Conservation (phyloP, 2,797 vertebrate species). For the Heterohyrax brucei region DNA sequence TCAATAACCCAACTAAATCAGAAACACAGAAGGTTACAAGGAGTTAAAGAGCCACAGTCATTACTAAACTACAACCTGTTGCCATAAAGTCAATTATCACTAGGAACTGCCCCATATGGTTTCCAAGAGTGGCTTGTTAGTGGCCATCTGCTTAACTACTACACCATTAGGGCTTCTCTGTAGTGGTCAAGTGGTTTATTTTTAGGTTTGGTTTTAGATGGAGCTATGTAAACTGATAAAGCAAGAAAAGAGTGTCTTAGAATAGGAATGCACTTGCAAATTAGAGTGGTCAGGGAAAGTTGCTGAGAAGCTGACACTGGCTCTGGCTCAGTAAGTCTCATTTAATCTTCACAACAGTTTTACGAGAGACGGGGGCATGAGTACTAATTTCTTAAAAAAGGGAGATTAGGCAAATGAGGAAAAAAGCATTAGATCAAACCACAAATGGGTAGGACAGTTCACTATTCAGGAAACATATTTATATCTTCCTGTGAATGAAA, state of each 20-base stretch:
- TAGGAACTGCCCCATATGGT: too few relatives aligned
- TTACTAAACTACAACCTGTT: too few relatives aligned
- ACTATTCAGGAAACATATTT: constrained; percentile 23
- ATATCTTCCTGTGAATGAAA: neutral
- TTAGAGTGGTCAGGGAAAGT: neutral
- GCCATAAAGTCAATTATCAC: too few relatives aligned
- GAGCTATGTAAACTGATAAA: neutral
- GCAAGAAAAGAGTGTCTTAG: neutral
- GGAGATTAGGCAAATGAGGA: neutral
- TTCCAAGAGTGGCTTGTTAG: too few relatives aligned
- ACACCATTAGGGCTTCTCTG: too few relatives aligned
- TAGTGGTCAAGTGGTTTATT: too few relatives aligned
- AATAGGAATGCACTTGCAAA: neutral
- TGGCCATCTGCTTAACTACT: too few relatives aligned
- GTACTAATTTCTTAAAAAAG: neutral
- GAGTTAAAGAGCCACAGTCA: too few relatives aligned
- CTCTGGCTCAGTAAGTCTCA: neutral
- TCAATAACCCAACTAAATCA: neutral
- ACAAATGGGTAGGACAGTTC: neutral
- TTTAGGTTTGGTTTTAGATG: too few relatives aligned
- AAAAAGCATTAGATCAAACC: neutral
- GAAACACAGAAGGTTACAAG: neutral
- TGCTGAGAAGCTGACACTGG: neutral
- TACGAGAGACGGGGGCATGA: neutral
- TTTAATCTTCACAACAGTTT: neutral